phyloP scores from a whole-genome alignment of 2,888 invertebrate genomes.

The Acronicta psi region DNA sequence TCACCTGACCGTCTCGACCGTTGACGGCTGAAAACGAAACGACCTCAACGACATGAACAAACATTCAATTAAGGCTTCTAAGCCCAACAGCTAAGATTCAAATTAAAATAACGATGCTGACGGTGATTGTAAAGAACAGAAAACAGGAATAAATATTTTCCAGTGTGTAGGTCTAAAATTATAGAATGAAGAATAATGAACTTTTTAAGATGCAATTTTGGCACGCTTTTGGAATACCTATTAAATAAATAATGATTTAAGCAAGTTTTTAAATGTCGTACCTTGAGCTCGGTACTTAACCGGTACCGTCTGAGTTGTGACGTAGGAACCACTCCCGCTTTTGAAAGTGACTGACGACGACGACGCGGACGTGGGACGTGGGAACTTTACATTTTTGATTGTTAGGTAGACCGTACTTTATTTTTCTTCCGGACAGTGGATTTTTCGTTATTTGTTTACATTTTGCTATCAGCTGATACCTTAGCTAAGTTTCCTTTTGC shows the following conservation, averaged over 20 bases:
- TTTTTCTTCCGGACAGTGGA: too few relatives aligned
- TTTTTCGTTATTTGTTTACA: too few relatives aligned
- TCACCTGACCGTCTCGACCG: conserved; percentile 75
- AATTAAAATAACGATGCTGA: conserved; percentile 8
- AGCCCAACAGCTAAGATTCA: conserved; percentile 5
- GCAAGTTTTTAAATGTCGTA: conserved; percentile 36
- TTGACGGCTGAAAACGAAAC: conserved; percentile 50
- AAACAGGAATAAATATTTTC: conserved; percentile 65
- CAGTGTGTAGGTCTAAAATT: conserved; percentile 65
- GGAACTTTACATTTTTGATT: too few relatives aligned
- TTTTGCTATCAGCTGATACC: too few relatives aligned
- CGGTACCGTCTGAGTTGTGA: conserved; percentile 51
- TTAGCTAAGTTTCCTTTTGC: too few relatives aligned
- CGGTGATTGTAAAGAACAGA: conserved; percentile 11
- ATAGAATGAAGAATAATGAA: conserved; percentile 48
- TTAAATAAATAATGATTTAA: neutral
- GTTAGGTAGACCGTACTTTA: too few relatives aligned
- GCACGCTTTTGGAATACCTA: conserved; percentile 21
- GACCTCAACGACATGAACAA: conserved; percentile 18
- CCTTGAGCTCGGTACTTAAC: conserved; percentile 49
- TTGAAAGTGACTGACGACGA: conserved; percentile 40
- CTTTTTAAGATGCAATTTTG: conserved; percentile 34
- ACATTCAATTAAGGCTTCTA: conserved; percentile 25
- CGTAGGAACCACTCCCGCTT: conserved; percentile 57
- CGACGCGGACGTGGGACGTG: neutral